A percentile compares a stretch with the other conserved stretches of the same genome.
Conservation (phyloP, 2,113 vertebrate genomes). For the Peromyscus leucopus region DNA sequence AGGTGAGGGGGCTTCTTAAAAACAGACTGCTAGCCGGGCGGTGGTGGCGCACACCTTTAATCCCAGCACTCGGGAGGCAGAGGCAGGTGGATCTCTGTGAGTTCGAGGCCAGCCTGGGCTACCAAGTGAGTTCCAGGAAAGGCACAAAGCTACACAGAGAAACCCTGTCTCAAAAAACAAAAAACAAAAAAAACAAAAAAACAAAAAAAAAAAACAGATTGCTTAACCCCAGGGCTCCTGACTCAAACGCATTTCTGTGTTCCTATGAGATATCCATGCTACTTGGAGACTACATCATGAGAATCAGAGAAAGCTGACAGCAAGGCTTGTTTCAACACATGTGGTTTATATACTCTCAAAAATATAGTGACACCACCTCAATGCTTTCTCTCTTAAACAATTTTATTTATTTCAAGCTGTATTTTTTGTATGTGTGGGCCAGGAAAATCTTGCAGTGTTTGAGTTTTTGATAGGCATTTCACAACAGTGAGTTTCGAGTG, state of each 20-base stretch:
- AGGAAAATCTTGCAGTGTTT: background rate
- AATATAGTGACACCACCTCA: background rate
- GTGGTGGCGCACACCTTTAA: no score
- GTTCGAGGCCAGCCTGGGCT: no score
- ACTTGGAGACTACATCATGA: background rate
- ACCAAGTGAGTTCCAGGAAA: no score
- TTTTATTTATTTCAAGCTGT: constrained; percentile 32
- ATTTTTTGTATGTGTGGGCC: background rate
- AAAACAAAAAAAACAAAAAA: no score
- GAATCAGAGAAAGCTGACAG: constrained; percentile 29
- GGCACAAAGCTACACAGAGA: no score
- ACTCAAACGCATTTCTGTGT: background rate
- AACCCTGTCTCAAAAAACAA: no score
- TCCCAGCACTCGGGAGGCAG: no score
- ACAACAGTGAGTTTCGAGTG: background rate
- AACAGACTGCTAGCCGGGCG: no score
- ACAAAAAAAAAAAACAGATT: background rate
- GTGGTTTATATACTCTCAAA: constrained; percentile 12
- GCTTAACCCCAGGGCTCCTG: background rate
- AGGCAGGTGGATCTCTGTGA: no score
- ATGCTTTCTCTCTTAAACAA: background rate
- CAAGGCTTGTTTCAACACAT: constrained; percentile 24
- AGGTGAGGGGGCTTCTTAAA: background rate
- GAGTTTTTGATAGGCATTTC: background rate
- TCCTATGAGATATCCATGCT: background rate